Base-by-base conservation (phyloP, 1,140 invertebrate genomes). In the Brachionus calyciflorus region DNA sequence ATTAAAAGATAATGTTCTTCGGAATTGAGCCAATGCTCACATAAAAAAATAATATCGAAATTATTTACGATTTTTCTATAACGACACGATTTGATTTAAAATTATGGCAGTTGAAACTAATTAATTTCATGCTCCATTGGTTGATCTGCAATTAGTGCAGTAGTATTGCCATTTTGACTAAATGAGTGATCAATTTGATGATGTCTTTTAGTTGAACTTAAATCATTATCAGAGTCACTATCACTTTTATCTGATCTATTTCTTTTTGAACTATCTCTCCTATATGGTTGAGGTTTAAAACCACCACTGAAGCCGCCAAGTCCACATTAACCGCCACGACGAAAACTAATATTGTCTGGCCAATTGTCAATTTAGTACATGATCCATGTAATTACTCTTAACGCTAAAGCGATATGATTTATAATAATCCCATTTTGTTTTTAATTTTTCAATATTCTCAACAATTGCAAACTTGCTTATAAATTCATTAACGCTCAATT, bases 11-110 rank as follows among this genome's bases (percentile, higher is more conserved):
- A 37, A 40, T 63, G 30, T 40, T 63, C 57, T 40, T 63, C 57
- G 17, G 57, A 63, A 40, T 63, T 63, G 30, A 63, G 57, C 57
- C 57, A 63, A 63, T 63, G 57, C 14, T 63, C 57, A 63, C 57
- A 63, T 63, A 63, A 63, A 24, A 63, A 63, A 19, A 63, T 37
- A 17, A 63, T 63, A 40, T 63, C 57, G 33, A 26, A 21, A 17
- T 63, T 63, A 40, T 63, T 14, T 40, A 63, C 33, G 19, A 63
- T n/a, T 63, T 63, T 40, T 63, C 57, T 19, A 63, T 63, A n/a
- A 63, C 26, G 30, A 63, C 33, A 19, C 30, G 17, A 40, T 63
- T 63, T 40, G 33, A 37, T 63, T 63, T 63, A 63, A 63, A 63
- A 40, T 63, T 63, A 40, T 40, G 33, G 40, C 57, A 63, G 40